Evolutionary conservation across 2,888 invertebrate species (phyloP).

Genomic region (Nipponacmea schrenckii): DNA sequence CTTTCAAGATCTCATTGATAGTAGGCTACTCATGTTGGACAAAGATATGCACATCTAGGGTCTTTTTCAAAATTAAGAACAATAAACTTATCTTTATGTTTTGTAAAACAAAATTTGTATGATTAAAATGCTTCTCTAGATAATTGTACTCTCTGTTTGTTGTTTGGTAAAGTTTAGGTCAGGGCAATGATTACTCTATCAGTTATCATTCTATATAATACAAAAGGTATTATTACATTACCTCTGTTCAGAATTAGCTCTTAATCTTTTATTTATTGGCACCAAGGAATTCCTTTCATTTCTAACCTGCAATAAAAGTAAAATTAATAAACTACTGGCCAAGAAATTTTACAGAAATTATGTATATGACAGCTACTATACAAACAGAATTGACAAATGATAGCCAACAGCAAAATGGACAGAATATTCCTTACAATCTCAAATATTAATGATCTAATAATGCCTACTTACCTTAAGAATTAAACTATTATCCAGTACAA

Average conservation of each 20-base stretch:
- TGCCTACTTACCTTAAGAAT: background rate
- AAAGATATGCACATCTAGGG: too few relatives aligned
- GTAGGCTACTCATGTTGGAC: too few relatives aligned
- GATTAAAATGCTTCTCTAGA: background rate
- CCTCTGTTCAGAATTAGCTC: slow-evolving; percentile 16
- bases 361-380: too few relatives aligned
- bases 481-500: background rate
- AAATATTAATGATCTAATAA: background rate
- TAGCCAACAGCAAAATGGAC: background rate
- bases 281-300: slow-evolving; percentile 30
- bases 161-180: too few relatives aligned
- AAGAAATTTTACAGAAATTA: too few relatives aligned
- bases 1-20: too few relatives aligned
- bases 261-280: slow-evolving; percentile 36
- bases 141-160: background rate
- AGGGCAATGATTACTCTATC: too few relatives aligned
- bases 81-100: too few relatives aligned
- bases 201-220: too few relatives aligned
- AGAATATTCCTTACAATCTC: background rate
- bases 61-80: too few relatives aligned
- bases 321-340: background rate
- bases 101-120: too few relatives aligned
- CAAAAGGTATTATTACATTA: slow-evolving; percentile 8
- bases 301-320: slow-evolving; percentile 28
- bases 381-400: too few relatives aligned